Evolutionary conservation across 2,888 invertebrate species (phyloP).

Genomic region (Drosophila birchii): DNA sequence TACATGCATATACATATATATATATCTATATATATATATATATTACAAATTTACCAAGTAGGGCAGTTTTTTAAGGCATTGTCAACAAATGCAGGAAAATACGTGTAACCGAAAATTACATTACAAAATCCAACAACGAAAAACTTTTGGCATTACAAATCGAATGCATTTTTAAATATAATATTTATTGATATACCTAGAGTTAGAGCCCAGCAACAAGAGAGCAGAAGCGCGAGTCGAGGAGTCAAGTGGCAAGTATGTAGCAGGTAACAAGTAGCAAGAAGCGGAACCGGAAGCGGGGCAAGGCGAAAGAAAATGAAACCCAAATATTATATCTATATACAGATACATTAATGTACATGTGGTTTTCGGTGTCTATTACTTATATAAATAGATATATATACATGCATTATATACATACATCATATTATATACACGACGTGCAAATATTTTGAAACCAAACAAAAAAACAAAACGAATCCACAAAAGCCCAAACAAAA

Average conservation of each 20-base stretch:
- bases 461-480: conserved; percentile 42
- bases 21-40: conserved; percentile 5
- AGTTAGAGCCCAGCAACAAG: conserved; percentile 23
- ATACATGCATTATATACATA: conserved; percentile 57
- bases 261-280: neutral
- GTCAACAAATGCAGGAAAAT: conserved; percentile 74
- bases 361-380: conserved; percentile 82
- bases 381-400: conserved; percentile 64
- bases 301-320: conserved; percentile 25
- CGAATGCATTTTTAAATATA: conserved; percentile 76
- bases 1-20: conserved; percentile 47
- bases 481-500: conserved; percentile 49
- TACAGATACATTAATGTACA: conserved; percentile 71
- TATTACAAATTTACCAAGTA: conserved; percentile 51
- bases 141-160: conserved; percentile 76
- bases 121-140: conserved; percentile 79
- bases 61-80: conserved; percentile 44
- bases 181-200: conserved; percentile 40
- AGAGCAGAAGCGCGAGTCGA: conserved; percentile 5
- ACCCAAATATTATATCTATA: conserved; percentile 59
- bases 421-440: conserved; percentile 50
- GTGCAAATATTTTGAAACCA: conserved; percentile 51
- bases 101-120: conserved; percentile 72
- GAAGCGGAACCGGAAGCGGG: neutral
- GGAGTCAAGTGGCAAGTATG: neutral